These are phyloP conservation scores for Stomatorhinus walkeri DNA, from an alignment of 2,797 vertebrate species.

Conservation along the genomic window DNA sequence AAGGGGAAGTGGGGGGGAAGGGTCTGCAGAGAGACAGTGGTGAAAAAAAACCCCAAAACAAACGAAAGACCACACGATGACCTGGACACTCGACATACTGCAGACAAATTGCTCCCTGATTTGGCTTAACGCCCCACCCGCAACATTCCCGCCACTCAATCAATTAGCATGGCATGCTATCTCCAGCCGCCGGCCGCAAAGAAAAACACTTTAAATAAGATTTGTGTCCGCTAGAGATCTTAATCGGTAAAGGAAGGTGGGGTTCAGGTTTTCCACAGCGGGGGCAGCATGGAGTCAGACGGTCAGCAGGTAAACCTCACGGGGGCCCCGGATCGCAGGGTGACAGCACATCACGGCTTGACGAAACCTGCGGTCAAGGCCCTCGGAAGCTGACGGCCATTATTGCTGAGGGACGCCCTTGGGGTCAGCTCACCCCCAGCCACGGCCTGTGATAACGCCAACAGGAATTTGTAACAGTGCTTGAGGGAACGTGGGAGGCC, in stretches of 20 bases:
- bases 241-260: not conserved
- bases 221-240: not conserved
- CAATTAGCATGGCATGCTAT: not conserved
- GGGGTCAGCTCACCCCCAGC: not conserved
- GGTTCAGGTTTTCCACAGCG: not conserved
- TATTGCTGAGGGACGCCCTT: not conserved
- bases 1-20: not conserved
- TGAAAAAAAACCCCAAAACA: not conserved
- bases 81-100: not conserved
- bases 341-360: not conserved
- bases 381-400: not conserved
- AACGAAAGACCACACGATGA: slow-evolving; percentile 8
- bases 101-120: not conserved
- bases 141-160: not conserved
- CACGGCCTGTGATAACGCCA: not conserved
- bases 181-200: not conserved
- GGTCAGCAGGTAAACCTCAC: not conserved
- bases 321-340: not conserved
- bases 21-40: not conserved
- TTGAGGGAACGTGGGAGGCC: slow-evolving; percentile 8
- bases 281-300: not conserved
- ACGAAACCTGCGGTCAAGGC: not conserved
- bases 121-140: not conserved
- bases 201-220: slow-evolving; percentile 5
- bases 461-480: not conserved